phyloP scores from a whole-genome alignment of 2,797 vertebrate species.

The Octomys mimax region DNA sequence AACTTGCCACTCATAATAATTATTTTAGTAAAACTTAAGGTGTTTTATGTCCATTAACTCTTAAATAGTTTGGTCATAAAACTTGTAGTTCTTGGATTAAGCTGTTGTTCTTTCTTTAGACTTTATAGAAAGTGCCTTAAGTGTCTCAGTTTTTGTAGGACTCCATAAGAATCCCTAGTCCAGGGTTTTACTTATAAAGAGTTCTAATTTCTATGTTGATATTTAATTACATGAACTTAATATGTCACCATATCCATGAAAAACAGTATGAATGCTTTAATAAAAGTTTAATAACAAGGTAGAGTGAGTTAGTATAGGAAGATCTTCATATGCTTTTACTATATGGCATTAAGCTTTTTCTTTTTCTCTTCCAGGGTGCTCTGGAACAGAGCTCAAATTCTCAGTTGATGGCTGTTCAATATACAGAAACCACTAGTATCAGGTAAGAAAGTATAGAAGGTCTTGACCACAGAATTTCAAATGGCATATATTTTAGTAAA shows the following conservation, averaged over 20 bases:
- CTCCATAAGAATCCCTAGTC: background rate
- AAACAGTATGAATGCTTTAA: background rate
- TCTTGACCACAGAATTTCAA: background rate
- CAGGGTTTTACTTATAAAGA: background rate
- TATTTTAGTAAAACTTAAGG: slow-evolving; percentile 21
- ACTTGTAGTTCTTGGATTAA: background rate
- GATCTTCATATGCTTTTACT: background rate
- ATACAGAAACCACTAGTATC: slow-evolving; percentile 92
- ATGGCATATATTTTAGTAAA: slow-evolving; percentile 24
- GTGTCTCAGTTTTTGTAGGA: background rate
- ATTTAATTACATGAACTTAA: background rate
- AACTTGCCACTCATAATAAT: slow-evolving; percentile 35
- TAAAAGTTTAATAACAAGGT: background rate
- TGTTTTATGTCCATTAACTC: background rate
- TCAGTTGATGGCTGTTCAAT: slow-evolving; percentile 94
- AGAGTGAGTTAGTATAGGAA: background rate
- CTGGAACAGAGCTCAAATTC: slow-evolving; percentile 89
- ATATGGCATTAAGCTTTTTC: background rate
- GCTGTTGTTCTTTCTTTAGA: background rate
- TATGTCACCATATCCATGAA: background rate
- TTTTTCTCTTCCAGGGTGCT: slow-evolving; percentile 89
- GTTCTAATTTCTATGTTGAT: background rate
- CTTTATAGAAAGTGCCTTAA: background rate
- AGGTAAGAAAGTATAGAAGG: slow-evolving; percentile 90
- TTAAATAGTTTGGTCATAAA: background rate